These are phyloP conservation scores for Episyrphus balteatus DNA, from an alignment of 1,140 invertebrate genomes.

Conservation along the genomic window DNA sequence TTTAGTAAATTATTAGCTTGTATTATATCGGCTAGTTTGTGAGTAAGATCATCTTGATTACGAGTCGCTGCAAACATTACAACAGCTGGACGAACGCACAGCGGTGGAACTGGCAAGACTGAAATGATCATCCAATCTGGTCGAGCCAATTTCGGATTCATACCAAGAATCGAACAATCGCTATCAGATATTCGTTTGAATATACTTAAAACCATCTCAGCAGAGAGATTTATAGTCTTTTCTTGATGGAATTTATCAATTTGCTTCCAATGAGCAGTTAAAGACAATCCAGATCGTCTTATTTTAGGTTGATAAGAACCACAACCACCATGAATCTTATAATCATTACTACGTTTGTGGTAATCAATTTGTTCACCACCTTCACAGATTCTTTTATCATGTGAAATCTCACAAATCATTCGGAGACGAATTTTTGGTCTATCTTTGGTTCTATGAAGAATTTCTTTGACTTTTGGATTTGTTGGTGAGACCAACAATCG, in stretches of 20 bases:
- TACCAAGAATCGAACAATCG: constrained; percentile 85
- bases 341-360: constrained; percentile 19
- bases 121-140: constrained; percentile 98
- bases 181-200: constrained; percentile 93
- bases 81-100: constrained; percentile 86
- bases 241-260: constrained; percentile 93
- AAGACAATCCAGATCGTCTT: constrained; percentile 73
- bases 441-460: constrained; percentile 87
- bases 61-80: constrained; percentile 95
- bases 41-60: constrained; percentile 96
- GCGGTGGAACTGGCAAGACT: constrained; percentile 89
- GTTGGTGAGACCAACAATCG: constrained; percentile 82
- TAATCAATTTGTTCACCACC: constrained; percentile 92
- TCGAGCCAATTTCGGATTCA: constrained; percentile 85
- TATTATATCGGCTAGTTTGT: constrained; percentile 94
- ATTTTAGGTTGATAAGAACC: constrained; percentile 91
- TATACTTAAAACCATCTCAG: constrained; percentile 89
- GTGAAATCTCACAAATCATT: constrained; percentile 93
- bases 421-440: constrained; percentile 83
- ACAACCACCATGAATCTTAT: constrained; percentile 86
- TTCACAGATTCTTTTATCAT: constrained; percentile 93
- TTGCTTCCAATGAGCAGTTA: constrained; percentile 93
- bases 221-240: constrained; percentile 78
- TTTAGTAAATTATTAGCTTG: constrained; percentile 93
- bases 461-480: constrained; percentile 89